phyloP scores from a whole-genome alignment of 2,888 invertebrate species.

The Chydorus sphaericus region DNA sequence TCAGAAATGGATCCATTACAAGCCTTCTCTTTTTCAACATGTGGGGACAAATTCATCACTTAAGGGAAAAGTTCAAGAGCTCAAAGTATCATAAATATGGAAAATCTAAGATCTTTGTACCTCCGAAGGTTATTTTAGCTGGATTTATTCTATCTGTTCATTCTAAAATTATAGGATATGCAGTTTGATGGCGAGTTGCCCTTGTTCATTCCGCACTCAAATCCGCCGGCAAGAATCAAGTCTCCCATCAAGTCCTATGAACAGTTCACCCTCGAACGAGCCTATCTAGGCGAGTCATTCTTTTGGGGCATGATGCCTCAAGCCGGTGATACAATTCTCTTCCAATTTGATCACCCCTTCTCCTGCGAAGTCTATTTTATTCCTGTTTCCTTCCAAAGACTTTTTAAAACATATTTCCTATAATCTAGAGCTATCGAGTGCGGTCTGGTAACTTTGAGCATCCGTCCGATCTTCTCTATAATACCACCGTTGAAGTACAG shows the following conservation, averaged over 20 bases:
- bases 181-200: conserved; percentile 74
- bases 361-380: no score
- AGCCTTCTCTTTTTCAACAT: conserved; percentile 86
- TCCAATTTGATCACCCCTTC: conserved; percentile 60
- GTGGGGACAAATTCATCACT: conserved; percentile 88
- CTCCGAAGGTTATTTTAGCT: not conserved
- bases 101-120: not conserved
- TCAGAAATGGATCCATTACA: conserved; percentile 67
- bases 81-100: conserved; percentile 48
- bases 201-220: conserved; percentile 60
- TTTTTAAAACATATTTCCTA: no score
- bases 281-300: conserved; percentile 72
- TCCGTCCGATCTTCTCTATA: conserved; percentile 70
- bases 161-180: conserved; percentile 47
- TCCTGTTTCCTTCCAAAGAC: no score
- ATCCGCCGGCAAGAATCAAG: conserved; percentile 52
- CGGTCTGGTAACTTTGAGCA: conserved; percentile 83
- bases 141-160: no score
- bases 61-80: conserved; percentile 87
- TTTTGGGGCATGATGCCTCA: conserved; percentile 85
- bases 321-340: conserved; percentile 60
- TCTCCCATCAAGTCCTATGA: conserved; percentile 65
- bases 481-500: conserved; percentile 69
- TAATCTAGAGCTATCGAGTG: conserved; percentile 49
- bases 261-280: conserved; percentile 58